Evolutionary conservation across 2,797 vertebrate species (phyloP), one percentile per base, ranked within the genome.

Genomic region (Cygnus olor): DNA sequence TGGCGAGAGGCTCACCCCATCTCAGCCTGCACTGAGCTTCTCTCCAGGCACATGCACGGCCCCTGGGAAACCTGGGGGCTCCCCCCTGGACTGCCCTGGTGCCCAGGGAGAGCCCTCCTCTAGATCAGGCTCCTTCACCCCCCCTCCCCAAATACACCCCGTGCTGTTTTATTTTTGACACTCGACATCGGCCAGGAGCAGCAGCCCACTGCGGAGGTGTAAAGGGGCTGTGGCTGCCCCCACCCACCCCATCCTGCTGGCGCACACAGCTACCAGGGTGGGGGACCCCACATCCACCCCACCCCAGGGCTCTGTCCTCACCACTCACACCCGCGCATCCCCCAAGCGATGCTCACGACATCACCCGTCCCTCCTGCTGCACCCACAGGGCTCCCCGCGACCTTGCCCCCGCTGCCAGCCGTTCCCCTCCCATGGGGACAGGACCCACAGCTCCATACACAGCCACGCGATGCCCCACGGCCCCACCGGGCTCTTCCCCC

Each of bases 331-430:
- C 53, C 5, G 2, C 4, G 15, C 16, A 32, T 51, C 47, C 74
- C 9, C 21, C 0, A 0, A 89, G 42, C 34, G 32, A 36, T 1
- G 63, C 76, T 14, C 0, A 0, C 36, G 66, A 49, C 11, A n/a
- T 24, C 8, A 4, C 42, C 32, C 21, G 7, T 2, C 8, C 25
- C 5, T 28, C 17, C 64, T 6, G 6, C 56, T 49, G 56, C 44
- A 20, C 10, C 32, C 68, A 4, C 64, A 38, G 63, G 34, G 54
- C 11, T 49, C 28, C 42, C 74, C 42, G 1, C 16, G 42, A 36
- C 21, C 45, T 79, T 45, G 16, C 15, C 13, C 36, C 60, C 2
- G 0, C 10, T 15, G 4, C 25, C 40, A 25, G 27, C 54, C 30
- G 34, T 90, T 68, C 13, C 65, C 10, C 85, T 68, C 13, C 61